phyloP scores from a whole-genome alignment of 2,797 vertebrate species.

The Erithacus rubecula region DNA sequence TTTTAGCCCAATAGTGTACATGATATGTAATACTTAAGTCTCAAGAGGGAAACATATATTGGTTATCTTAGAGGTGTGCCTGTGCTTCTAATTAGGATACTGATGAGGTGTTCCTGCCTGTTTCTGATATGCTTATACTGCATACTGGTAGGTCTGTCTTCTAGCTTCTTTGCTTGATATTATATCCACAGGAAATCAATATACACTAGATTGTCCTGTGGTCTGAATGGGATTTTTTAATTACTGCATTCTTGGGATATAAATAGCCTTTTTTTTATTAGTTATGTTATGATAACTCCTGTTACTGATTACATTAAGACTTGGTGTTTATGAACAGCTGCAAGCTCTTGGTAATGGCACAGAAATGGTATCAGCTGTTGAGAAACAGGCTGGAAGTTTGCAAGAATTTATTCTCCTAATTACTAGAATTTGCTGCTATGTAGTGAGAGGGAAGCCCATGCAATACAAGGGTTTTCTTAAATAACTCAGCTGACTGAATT shows the following conservation, averaged over 20 bases:
- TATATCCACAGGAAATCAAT: neutral
- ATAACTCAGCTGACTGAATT: neutral
- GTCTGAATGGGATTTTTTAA: constrained; percentile 22
- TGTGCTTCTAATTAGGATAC: constrained; percentile 22
- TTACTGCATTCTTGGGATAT: constrained; percentile 28
- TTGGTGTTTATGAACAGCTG: constrained; percentile 58
- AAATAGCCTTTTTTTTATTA: constrained; percentile 43
- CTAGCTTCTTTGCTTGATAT: neutral
- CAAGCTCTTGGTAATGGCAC: constrained; percentile 46
- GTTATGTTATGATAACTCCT: constrained; percentile 54
- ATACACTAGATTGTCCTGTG: neutral
- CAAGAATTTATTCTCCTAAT: neutral
- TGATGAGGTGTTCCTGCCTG: neutral
- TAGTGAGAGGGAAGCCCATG: neutral
- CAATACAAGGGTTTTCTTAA: neutral
- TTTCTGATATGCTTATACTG: neutral
- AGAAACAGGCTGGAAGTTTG: constrained; percentile 2
- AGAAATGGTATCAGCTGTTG: constrained; percentile 41
- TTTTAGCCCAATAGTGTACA: neutral
- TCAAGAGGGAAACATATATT: neutral
- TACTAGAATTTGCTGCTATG: neutral
- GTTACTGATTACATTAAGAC: constrained; percentile 48
- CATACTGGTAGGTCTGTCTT: neutral
- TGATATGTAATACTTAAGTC: constrained; percentile 20
- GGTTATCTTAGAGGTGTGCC: neutral